Evolutionary conservation across 2,113 vertebrate species (phyloP), one percentile per base, ranked within the genome.

Genomic region (Mustelus asterias): DNA sequence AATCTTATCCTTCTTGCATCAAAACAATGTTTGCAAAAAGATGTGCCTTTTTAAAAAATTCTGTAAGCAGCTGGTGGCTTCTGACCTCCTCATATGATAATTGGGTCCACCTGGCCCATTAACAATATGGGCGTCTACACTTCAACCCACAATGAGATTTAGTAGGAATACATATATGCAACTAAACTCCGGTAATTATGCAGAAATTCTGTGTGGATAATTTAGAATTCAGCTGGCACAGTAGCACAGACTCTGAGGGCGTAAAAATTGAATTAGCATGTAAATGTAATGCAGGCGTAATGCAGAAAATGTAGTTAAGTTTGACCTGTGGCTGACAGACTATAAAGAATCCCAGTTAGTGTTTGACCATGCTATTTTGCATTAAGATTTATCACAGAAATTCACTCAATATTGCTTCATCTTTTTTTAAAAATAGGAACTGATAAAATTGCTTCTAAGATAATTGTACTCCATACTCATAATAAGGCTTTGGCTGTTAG

Each of bases 31-130:
- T 97, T 96, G 95, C 92, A 96, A 96, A 0, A 24, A 96, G 96
- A 96, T 54, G 13, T 96, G 89, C 83, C 92, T 24, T 20, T 63
- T 78, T 95, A 96, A 95, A 54, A 54, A 54, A 97, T 96, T 96
- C 96, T 86, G 0, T 0, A 37, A 96, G 96, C 93, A 26, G 0
- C 0, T 86, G 44, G 67, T 78, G 93, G 63, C 94, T 96, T 96
- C 94, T 80, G 97, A 96, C 97, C 95, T 93, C 0, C 96, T 96
- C 63, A 96, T 96, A 96, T 95, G 86, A 95, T 97, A 97, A 97
- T 80, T 96, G 96, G 41, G 67, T 41, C 96, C 96, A 96, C 96
- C 96, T 95, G 96, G 96, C 70, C 54, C 93, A 96, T 96, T 54
- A 72, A 20, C 65, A 95, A 24, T 96, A 93, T 95, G 96, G 95